Evolutionary conservation across 2,888 invertebrate genomes (phyloP).

Genomic region (Drosophila paucipuncta): DNA sequence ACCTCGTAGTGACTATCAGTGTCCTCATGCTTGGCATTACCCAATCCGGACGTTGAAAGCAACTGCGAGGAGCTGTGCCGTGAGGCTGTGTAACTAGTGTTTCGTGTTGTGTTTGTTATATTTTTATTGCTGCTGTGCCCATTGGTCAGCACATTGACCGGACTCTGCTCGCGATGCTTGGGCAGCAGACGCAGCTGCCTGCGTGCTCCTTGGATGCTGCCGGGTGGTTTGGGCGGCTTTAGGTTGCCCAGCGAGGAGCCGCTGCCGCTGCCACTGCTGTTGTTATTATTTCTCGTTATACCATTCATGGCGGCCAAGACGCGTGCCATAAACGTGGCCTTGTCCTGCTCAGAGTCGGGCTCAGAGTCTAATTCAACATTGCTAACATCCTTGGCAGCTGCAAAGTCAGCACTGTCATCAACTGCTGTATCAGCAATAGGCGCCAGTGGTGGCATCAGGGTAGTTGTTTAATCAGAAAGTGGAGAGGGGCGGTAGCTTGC

Average conservation of each 20-base stretch:
- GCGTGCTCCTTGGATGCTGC: conserved; percentile 70
- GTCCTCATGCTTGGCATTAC: conserved; percentile 45
- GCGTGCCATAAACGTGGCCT: conserved; percentile 76
- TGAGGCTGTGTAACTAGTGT: conserved; percentile 31
- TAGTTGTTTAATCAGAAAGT: not conserved
- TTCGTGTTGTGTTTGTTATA: conserved; percentile 19
- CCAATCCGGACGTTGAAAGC: conserved; percentile 61
- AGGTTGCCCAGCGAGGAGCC: conserved; percentile 67
- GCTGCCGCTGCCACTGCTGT: conserved; percentile 57
- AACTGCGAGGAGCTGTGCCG: conserved; percentile 57
- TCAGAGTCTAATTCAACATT: conserved; percentile 36
- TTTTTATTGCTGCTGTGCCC: conserved; percentile 39
- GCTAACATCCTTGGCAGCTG: conserved; percentile 36
- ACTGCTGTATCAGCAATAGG: conserved; percentile 59
- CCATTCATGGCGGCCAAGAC: conserved; percentile 80
- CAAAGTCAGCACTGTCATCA: conserved; percentile 64
- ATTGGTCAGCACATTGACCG: conserved; percentile 54
- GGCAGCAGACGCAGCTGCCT: conserved; percentile 78
- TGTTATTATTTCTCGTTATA: conserved; percentile 44
- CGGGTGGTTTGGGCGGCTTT: conserved; percentile 83
- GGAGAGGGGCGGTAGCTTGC: conserved; percentile 10
- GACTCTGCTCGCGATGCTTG: conserved; percentile 75
- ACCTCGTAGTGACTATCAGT: conserved; percentile 66
- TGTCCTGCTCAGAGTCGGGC: conserved; percentile 25
- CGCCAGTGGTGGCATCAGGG: conserved; percentile 68